A percentile compares a stretch with the other conserved stretches of the same genome.
Evolutionary conservation across 2,888 invertebrate species (phyloP).

Genomic region (Pristionchus arcanus): DNA sequence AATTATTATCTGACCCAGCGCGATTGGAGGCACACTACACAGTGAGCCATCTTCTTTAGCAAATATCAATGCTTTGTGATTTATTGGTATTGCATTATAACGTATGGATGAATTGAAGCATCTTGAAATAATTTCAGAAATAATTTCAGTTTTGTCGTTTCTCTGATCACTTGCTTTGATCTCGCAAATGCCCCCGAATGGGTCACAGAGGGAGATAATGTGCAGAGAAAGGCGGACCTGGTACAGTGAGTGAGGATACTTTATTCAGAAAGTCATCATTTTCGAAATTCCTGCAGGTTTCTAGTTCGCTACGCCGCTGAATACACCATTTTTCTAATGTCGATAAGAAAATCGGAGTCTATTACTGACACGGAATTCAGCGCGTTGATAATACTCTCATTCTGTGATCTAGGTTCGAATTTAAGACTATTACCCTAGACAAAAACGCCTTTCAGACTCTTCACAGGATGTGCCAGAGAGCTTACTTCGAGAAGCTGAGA

Average conservation of each 20-base stretch:
- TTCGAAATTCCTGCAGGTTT: neutral
- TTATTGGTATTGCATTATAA: neutral
- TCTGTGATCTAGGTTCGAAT: neutral
- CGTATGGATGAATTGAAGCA: too few species aligned
- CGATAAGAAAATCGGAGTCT: neutral
- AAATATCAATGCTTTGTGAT: too few species aligned
- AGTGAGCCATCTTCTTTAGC: neutral
- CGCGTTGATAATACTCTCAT: neutral
- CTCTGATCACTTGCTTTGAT: neutral
- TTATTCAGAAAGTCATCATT: neutral
- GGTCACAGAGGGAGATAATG: neutral
- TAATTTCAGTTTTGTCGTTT: neutral
- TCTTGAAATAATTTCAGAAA: too few species aligned
- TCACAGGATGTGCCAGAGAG: neutral
- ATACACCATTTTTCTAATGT: neutral
- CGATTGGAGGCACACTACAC: conserved; percentile 1
- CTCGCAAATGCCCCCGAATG: neutral
- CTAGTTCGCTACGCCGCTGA: neutral
- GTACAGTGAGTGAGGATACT: neutral
- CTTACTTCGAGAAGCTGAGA: neutral
- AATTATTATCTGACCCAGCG: conserved; percentile 25
- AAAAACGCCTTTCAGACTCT: neutral
- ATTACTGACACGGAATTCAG: neutral
- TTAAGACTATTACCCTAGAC: neutral
- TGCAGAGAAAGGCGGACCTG: conserved; percentile 14